Conservation (phyloP, 1,140 invertebrate species). For the Zaprionus taronus region DNA sequence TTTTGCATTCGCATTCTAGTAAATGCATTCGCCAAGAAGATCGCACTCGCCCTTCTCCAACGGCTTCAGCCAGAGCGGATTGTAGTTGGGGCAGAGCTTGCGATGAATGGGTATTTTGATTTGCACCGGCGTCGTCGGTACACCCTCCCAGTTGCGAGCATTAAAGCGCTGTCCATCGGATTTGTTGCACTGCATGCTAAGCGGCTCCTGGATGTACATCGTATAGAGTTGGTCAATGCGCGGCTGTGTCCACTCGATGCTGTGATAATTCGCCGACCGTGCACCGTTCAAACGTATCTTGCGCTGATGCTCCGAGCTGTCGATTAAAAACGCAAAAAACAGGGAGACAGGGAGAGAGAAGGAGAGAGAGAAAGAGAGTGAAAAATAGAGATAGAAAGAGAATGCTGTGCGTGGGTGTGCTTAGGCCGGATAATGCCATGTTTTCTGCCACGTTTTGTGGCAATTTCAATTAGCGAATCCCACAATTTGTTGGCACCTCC, state of each 20-base stretch:
- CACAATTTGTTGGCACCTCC: neutral
- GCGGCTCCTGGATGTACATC: constrained; percentile 93
- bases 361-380: neutral
- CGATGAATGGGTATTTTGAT: constrained; percentile 82
- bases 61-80: constrained; percentile 82
- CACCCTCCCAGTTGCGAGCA: constrained; percentile 77
- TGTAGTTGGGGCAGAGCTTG: constrained; percentile 83
- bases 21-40: constrained; percentile 83
- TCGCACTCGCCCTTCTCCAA: constrained; percentile 82
- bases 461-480: constrained; percentile 26
- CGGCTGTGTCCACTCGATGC: constrained; percentile 93
- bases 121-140: constrained; percentile 74
- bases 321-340: neutral
- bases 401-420: neutral
- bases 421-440: constrained; percentile 20
- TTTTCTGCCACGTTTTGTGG: constrained; percentile 10
- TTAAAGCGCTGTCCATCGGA: constrained; percentile 93
- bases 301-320: constrained; percentile 85
- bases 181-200: constrained; percentile 98
- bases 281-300: constrained; percentile 77
- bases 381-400: constrained; percentile 1
- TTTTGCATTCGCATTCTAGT: constrained; percentile 54
- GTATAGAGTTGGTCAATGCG: constrained; percentile 89
- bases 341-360: constrained; percentile 9
- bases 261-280: constrained; percentile 90